Percentiles rank a stretch among this genome's conserved stretches.
These are phyloP conservation scores for Oceanodroma leucorhoa DNA, from an alignment of 2,797 vertebrate genomes.

Conservation along the genomic window DNA sequence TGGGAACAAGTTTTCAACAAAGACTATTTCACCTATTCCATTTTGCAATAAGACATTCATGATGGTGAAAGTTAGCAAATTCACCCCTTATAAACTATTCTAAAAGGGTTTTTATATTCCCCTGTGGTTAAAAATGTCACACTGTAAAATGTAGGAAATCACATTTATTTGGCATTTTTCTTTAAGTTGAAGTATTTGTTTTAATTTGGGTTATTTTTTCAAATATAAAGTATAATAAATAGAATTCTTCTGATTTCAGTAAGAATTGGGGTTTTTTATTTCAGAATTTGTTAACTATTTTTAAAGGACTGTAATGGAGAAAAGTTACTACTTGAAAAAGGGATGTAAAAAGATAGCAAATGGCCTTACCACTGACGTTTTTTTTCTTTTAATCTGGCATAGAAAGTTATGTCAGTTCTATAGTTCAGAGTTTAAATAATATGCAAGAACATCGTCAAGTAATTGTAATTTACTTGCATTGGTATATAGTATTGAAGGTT, in stretches of 20 bases:
- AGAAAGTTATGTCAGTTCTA: neutral
- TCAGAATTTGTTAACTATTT: neutral
- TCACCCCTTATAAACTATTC: neutral
- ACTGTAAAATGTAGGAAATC: neutral
- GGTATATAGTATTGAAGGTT: neutral
- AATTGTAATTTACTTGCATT: neutral
- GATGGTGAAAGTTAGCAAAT: neutral
- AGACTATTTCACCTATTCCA: neutral
- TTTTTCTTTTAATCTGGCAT: neutral
- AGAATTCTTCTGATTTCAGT: neutral
- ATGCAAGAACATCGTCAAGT: neutral
- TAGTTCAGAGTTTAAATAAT: neutral
- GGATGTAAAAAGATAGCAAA: neutral
- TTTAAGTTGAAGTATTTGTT: neutral
- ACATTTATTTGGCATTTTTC: neutral
- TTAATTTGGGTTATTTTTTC: neutral
- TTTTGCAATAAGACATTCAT: neutral
- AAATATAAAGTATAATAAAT: neutral
- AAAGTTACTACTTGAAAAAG: neutral
- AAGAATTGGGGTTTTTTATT: neutral
- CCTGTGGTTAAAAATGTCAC: neutral
- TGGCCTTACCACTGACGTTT: neutral
- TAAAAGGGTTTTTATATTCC: neutral
- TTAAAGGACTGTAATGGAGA: neutral
- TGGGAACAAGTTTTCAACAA: neutral